Percentiles rank a stretch among this genome's conserved stretches.
Evolutionary conservation across 2,888 invertebrate species (phyloP).

Genomic region (Philereme transversata): DNA sequence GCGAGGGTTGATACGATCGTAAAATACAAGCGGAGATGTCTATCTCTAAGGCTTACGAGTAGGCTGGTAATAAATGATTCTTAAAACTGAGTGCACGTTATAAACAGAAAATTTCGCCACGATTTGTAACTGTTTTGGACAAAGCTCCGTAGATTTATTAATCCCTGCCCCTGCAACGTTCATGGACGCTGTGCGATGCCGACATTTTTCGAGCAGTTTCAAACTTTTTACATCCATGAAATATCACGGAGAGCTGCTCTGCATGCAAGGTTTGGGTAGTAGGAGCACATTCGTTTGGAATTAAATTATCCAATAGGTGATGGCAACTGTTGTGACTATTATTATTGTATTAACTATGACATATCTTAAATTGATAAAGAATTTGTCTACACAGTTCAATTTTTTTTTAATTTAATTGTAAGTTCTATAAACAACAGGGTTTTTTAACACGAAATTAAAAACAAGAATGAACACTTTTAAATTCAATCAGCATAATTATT

Average conservation of each 20-base stretch:
- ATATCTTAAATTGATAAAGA: no score
- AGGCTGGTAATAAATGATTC: neutral
- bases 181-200: conserved; percentile 10
- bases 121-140: conserved; percentile 26
- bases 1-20: conserved; percentile 15
- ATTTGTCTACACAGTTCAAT: no score
- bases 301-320: no score
- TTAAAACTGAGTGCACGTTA: conserved; percentile 2
- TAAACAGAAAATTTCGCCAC: conserved; percentile 7
- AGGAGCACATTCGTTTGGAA: no score
- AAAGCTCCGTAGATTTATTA: conserved; percentile 28
- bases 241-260: conserved; percentile 8
- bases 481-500: no score
- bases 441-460: no score
- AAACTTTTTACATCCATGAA: conserved; percentile 18
- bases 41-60: neutral
- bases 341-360: no score
- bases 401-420: no score
- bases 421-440: no score
- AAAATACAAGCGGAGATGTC: conserved; percentile 1
- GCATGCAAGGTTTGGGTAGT: neutral
- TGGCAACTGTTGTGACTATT: no score
- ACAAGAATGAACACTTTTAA: no score
- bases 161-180: conserved; percentile 13
- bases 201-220: conserved; percentile 20